Base-by-base conservation (phyloP, 2,113 vertebrate genomes). In the Fulmarus glacialis region DNA sequence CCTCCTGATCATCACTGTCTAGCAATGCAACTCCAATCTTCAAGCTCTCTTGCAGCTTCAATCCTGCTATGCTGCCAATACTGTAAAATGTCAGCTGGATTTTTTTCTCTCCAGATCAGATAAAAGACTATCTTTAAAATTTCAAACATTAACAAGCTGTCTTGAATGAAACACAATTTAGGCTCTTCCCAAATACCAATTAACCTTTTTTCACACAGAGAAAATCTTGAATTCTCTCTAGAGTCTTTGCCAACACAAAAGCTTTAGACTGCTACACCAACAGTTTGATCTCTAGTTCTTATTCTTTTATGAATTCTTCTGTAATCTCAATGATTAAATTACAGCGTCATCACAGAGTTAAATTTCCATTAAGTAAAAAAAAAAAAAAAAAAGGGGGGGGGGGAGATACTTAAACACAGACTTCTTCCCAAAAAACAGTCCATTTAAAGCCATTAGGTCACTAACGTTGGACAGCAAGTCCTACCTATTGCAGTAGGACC, bases 21-120 rank as follows among this genome's bases (percentile, higher is more conserved):
- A 52, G n/a, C 36, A 12, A 21, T 0, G 7, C 78, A 67, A 11
- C 24, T 43, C 77, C 56, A 29, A 9, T 0, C 72, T 6, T 3
- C 47, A 16, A 38, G 40, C 40, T 32, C 60, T 42, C 60, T 15
- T 42, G 36, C 64, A 70, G 79, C 70, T 60, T 22, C n/a, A 24
- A 23, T 22, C 43, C 82, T 12, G 6, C 75, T 29, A 1, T 0
- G 0, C 48, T 38, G 73, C n/a, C 78, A 85, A 5, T 3, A 2
- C 42, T 36, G 32, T 22, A 67, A 58, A 66, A 40, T 30, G 58
- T 73, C 73, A 90, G 82, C 15, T 23, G 43, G 22, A 19, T 9
- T 70, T 63, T 3, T 0, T 38, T 10, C 59, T 59, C 59, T 22
- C 59, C 70, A 66, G n/a, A 63, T 79, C 72, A 40, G 55, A 38